Evolutionary conservation across 2,797 vertebrate species (phyloP), one percentile per base, ranked within the genome.

Genomic region (Sebastes hopkinsi): DNA sequence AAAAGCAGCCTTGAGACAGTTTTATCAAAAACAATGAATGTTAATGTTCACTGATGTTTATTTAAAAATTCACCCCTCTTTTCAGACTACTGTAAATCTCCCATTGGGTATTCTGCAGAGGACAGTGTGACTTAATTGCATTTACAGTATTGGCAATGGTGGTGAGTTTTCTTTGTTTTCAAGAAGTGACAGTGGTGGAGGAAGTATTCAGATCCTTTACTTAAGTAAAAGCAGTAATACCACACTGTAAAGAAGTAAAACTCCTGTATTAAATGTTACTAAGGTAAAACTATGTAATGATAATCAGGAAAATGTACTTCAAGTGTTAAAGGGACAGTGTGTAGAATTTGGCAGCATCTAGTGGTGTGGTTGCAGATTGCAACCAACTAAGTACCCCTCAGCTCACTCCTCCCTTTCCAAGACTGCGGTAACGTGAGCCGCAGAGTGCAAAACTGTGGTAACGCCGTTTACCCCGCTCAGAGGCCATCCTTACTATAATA

Each of bases 61-160:
- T 85, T 82, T 81, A 56, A 85, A 66, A 69, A 73, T 22, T 2
- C 42, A 25, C 2, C 62, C 23, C 22, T 72, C 52, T 46, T 72
- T 72, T 65, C 32, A 62, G 56, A 64, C 62, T 56, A 65, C 71
- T 67, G 22, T 74, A 78, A 89, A 87, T 82, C 69, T 77, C 72
- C 22, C 56, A 72, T 60, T 29, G 67, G 16, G 12, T 38, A 66
- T 76, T 80, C 2, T 66, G 29, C 68, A 65, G 25, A 29, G 34
- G 46, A 29, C 38, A 59, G 50, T 56, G 42, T 59, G 59, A 73
- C 50, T 73, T 75, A 66, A 72, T 72, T 78, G 22, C 27, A 22
- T 78, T 79, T 38, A 74, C 23, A 66, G 52, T 46, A 20, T 67
- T 69, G 60, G 60, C 42, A 56, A 8, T 14, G 3, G 10, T 38